Conservation (phyloP, 2,888 invertebrate genomes). For the Phaonia tiefii region DNA sequence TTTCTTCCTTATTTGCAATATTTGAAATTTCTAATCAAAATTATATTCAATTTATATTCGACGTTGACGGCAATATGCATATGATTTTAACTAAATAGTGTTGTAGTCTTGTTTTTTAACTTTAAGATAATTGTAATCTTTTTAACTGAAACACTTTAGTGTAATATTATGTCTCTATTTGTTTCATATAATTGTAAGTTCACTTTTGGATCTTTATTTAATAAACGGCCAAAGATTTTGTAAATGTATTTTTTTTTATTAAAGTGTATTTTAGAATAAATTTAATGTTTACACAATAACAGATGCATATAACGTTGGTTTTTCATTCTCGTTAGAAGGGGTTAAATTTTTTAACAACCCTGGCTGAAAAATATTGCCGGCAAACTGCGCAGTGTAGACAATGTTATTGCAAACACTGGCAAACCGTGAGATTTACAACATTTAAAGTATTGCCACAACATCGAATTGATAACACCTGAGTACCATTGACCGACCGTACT, state of each 20-base stretch:
- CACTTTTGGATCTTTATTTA: slow-evolving; percentile 66
- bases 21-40: slow-evolving; percentile 32
- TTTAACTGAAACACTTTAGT: no score
- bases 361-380: no score
- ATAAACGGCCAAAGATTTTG: slow-evolving; percentile 67
- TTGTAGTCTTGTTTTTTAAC: slow-evolving; percentile 12
- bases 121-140: slow-evolving; percentile 23
- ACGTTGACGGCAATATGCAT: slow-evolving; percentile 10
- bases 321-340: no score
- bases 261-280: slow-evolving; percentile 61
- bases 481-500: no score
- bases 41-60: slow-evolving; percentile 5
- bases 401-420: no score
- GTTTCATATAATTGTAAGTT: slow-evolving; percentile 33
- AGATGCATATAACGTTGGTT: no score
- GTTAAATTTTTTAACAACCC: no score
- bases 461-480: no score
- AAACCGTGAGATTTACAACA: no score
- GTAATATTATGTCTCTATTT: background rate
- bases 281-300: slow-evolving; percentile 54
- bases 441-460: no score
- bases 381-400: no score
- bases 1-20: background rate
- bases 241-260: slow-evolving; percentile 49
- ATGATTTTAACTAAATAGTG: slow-evolving; percentile 26